phyloP scores from a whole-genome alignment of 1,140 invertebrate species.

The Cyclargus thomasi region DNA sequence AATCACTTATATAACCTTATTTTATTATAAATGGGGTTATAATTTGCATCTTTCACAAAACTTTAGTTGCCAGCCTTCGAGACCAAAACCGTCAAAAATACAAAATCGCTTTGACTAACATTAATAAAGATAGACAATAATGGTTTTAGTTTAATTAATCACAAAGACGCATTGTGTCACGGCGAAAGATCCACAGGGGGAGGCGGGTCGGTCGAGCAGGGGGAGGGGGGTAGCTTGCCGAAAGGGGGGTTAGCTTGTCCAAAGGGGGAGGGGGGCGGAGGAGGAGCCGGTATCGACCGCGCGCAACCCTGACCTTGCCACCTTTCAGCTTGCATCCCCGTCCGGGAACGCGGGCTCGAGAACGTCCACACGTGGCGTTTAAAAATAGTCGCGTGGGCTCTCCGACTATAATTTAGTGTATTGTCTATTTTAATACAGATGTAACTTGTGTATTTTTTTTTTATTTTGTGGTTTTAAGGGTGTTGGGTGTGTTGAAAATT shows the following conservation, averaged over 20 bases:
- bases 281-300: constrained; percentile 24
- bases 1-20: too few species aligned
- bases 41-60: too few species aligned
- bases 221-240: not conserved
- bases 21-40: too few species aligned
- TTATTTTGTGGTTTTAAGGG: too few species aligned
- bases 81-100: too few species aligned
- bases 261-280: not conserved
- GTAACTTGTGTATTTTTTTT: too few species aligned
- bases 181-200: not conserved
- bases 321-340: constrained; percentile 6
- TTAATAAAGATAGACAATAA: not conserved
- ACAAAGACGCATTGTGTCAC: not conserved
- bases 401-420: not conserved
- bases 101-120: too few species aligned
- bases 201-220: not conserved
- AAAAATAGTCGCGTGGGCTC: not conserved
- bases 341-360: constrained; percentile 1
- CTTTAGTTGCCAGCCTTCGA: too few species aligned
- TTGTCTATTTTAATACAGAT: too few species aligned
- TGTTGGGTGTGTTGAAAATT: too few species aligned
- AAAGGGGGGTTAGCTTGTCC: not conserved
- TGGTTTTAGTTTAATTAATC: constrained; percentile 1
- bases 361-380: not conserved
- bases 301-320: constrained; percentile 24